Evolutionary conservation across 2,888 invertebrate genomes (phyloP), one percentile per base, ranked within the genome.

Genomic region (Erebia ligea): DNA sequence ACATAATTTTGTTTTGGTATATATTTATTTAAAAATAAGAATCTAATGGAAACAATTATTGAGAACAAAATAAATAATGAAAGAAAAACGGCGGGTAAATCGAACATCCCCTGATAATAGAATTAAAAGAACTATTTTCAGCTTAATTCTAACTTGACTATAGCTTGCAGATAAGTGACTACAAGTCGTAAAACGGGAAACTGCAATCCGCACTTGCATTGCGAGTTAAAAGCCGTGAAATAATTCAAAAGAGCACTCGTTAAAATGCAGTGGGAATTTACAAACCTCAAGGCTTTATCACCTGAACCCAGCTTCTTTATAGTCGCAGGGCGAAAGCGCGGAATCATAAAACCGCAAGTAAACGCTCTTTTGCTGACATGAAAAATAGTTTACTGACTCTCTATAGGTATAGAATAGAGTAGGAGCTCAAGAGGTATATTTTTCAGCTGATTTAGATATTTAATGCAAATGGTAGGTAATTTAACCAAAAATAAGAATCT

Each of bases 381-480:
- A 90, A 89, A 91, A 91, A 91, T 91, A 91, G 91, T 91, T 91
- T 90, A 91, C 87, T 88, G 84, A 87, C 85, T 77, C 84, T 86
- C 85, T 79, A 82, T 82, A 4, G 11, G 1, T 45, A 21, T 62
- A 62, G 45, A 62, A 21, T 62, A 62, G 45, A 62, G 8, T 48
- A 62, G 19, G 62, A 62, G 48, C 6, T 15, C 40, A 59, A 42
- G n/a, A 50, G 8, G 48, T 48, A 50, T 50, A 8, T 50, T n/a
- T 50, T 50, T n/a, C 8, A 50, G 50, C 50, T 50, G n/a, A 6
- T 0, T 15, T 50, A 50, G 6, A 50, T n/a, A 50, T 3, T 2
- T 3, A 25, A 34, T n/a, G 34, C 6, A 34, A 34, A 34, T 34
- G 5, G 6, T 34, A 6, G 34, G 34, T 34, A 34, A 34, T 6